These are phyloP conservation scores for Eubucco bourcierii DNA, from an alignment of 2,113 vertebrate genomes.

Conservation along the genomic window DNA sequence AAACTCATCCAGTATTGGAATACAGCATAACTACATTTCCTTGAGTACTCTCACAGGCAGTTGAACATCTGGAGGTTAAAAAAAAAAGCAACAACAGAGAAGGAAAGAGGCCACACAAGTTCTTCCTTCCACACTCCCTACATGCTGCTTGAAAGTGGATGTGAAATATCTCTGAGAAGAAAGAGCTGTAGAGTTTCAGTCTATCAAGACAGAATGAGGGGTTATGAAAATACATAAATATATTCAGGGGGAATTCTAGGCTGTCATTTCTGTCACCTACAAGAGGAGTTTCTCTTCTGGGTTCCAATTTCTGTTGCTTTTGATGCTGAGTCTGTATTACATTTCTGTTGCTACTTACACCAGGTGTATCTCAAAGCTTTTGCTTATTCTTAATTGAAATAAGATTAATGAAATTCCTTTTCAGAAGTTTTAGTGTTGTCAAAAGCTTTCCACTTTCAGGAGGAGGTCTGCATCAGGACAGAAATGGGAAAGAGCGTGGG, in stretches of 20 bases:
- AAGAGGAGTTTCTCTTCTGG: slow-evolving; percentile 14
- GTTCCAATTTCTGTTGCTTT: slow-evolving; percentile 21
- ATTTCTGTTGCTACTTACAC: not conserved
- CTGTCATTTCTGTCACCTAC: not conserved
- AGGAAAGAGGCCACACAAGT: not conserved
- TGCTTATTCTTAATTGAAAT: slow-evolving; percentile 12
- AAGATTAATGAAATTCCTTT: not conserved
- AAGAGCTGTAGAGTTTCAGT: not conserved
- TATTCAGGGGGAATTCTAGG: not conserved
- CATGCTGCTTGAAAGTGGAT: not conserved
- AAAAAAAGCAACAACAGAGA: slow-evolving; percentile 1
- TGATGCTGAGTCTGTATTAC: not conserved
- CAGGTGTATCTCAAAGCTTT: not conserved
- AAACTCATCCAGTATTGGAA: slow-evolving; percentile 26
- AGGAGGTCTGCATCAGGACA: not conserved
- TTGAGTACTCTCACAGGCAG: slow-evolving; percentile 41
- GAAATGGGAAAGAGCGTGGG: not conserved
- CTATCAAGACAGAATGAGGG: not conserved
- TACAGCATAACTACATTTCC: slow-evolving; percentile 3
- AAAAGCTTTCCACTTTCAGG: not conserved
- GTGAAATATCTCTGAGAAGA: not conserved
- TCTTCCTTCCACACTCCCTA: not conserved
- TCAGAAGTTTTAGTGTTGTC: not conserved
- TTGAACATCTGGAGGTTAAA: slow-evolving; percentile 58
- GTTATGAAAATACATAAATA: slow-evolving; percentile 17